Base-by-base conservation (phyloP, 2,113 vertebrate genomes). In the Antennarius striatus region DNA sequence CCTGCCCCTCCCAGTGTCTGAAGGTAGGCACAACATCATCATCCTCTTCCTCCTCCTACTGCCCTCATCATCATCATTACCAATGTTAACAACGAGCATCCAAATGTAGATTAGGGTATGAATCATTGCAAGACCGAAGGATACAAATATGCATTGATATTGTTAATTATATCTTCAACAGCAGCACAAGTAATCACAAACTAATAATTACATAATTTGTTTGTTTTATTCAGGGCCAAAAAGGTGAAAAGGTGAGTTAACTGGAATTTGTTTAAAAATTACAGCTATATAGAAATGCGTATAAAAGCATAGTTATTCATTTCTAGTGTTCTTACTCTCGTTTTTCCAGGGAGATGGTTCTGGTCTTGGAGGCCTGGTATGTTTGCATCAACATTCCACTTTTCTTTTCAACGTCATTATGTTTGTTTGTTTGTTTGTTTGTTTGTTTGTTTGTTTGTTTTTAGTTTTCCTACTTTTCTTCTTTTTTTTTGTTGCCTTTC, bases 221-320 rank as follows among this genome's bases (percentile, higher is more conserved):
- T 68, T 54, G 79, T 4, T 79, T 77, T 71, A 80, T 59, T 12
- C 83, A 94, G 94, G 93, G 93, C 7, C 93, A 93, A 68, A 95
- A 95, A 79, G 94, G 94, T 68, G 92, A 93, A 86, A 91, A 80
- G 92, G 94, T 94, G 62, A 81, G 83, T 74, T 10, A 3, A 56
- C 0, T 54, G 3, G 43, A 51, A 28, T 13, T 4, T 45, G 10
- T 2, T 50, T 17, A 32, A 45, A 32, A 4, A 28, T 51, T 11
- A 15, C 17, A 42, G 30, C 13, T 6, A 55, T 39, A 36, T 6
- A 52, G 4, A 62, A 52, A 15, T 65, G 7, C 10, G 40, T 50
- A 4, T 10, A 48, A 66, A 53, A 36, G 0, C 14, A 14, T 5
- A 17, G 8, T 40, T 49, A 10, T 22, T 56, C 4, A 62, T 45